Base-by-base conservation (phyloP, 2,888 invertebrate species). In the Drosophila stalkeri region DNA sequence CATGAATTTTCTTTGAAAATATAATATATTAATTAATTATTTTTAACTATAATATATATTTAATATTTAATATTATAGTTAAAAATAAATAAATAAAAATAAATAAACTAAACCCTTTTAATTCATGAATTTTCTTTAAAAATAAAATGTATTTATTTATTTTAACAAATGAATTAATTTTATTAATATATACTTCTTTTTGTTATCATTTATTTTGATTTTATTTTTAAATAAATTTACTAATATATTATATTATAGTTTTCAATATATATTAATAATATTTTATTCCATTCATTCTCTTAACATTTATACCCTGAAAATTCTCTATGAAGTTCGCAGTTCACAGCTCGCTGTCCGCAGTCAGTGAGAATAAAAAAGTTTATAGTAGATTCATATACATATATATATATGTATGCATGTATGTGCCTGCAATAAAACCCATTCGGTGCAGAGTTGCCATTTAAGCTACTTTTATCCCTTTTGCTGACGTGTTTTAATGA, bases 401-500 rank as follows among this genome's bases (percentile, higher is more conserved):
- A 41, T 52, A 41, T 41, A 39, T 66, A 44, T 61, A 54, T 27
- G 18, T 41, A 27, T 55, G 23, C 37, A 70, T 27, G 5, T 67
- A 46, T 61, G 49, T 27, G 18, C 46, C 39, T 55, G 23, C 41
- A 67, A 68, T 67, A 75, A 65, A 62, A 16, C 27, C 46, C 59
- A 47, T 71, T 73, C 62, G 46, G 41, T 27, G 51, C 64, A 39
- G 70, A 56, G 72, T 67, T 72, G 55, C 51, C 68, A 69, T 59
- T 77, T 76, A 68, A 76, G 68, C 27, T 47, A 64, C 37, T 59
- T 75, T 80, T 66, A 69, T 78, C 56, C 75, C 60, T 51, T 67
- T 65, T 61, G 77, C 77, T 80, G 86, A 69, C 73, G 80, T 62
- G 66, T 80, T 84, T 89, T 84, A 89, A 86, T 85, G 88, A 85